Evolutionary conservation across 2,888 invertebrate species (phyloP).

Genomic region (Lithophane socia): DNA sequence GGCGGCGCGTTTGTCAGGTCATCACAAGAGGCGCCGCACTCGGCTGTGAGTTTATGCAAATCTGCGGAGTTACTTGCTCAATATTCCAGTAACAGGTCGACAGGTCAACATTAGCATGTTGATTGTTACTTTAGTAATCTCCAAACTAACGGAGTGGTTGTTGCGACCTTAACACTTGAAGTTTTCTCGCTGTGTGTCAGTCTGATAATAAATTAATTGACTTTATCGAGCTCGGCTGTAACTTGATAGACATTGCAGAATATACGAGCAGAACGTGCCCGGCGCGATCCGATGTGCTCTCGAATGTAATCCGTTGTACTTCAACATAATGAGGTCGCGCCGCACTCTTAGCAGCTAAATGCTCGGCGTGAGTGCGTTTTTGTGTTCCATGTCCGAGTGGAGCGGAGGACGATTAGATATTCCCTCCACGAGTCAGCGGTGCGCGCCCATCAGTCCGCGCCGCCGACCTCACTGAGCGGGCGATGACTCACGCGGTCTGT

Average conservation of each 20-base stretch:
- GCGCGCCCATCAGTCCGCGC: constrained; percentile 13
- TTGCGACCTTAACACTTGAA: neutral
- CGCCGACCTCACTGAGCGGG: neutral
- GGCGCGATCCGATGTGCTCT: constrained; percentile 9
- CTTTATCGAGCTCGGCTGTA: constrained; percentile 14
- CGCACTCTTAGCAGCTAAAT: constrained; percentile 23
- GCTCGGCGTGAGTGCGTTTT: constrained; percentile 48
- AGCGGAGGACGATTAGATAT: constrained; percentile 39
- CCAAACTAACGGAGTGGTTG: constrained; percentile 19
- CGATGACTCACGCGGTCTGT: neutral
- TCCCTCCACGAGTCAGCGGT: constrained; percentile 28
- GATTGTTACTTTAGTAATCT: constrained; percentile 45
- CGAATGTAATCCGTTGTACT: constrained; percentile 13
- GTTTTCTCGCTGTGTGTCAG: constrained; percentile 2
- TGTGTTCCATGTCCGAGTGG: constrained; percentile 52
- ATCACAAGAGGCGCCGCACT: constrained; percentile 5
- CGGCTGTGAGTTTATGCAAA: constrained; percentile 54
- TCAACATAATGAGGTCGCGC: constrained; percentile 30
- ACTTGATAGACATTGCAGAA: constrained; percentile 19
- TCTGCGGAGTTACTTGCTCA: constrained; percentile 33
- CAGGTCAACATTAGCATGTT: constrained; percentile 48
- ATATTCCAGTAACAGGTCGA: constrained; percentile 10
- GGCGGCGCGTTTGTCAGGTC: neutral
- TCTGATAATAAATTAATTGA: constrained; percentile 27
- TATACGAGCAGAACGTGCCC: constrained; percentile 27